Evolutionary conservation across 2,113 vertebrate genomes (phyloP), one percentile per base, ranked within the genome.

Genomic region (Clinocottus analis): DNA sequence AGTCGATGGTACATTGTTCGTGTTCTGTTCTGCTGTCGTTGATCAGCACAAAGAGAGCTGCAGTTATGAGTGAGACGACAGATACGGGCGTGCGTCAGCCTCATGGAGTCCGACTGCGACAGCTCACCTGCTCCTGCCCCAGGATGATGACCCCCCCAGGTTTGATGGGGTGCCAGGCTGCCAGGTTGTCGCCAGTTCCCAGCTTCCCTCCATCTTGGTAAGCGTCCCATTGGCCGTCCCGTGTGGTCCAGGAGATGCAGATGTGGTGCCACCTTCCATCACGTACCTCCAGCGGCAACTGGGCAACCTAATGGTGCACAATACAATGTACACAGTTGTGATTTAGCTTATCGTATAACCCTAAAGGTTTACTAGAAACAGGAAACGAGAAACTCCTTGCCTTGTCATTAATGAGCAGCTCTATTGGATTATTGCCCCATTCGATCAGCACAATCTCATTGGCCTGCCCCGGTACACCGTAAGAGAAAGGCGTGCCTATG

Each of bases 401-500:
- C 96, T 99, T 99, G 87, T 99, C 98, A 0, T 99, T 99, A 82
- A 99, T 96, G 17, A 99, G 95, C 49, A 99, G 94, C 74, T 99
- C 98, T 0, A 99, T 99, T n/a, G 98, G 97, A 87, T 99, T 99
- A 82, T 97, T 98, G 1, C 97, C 98, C 98, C 98, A 99, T 56
- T 99, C 98, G 6, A 99, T 99, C 49, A 99, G 95, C 79, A 99
- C 98, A 0, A 99, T 98, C 90, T 99, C 98, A 14, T 99, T 99
- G 41, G 98, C 96, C 84, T 99, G 98, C 7, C 97, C 97, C 0
- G 97, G 96, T 5, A 99, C 98, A 0, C 97, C 98, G 0, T 99
- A 99, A 0, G 98, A 99, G 93, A 99, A 99, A 0, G 97, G 98
- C 0, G 98, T 99, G 73, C 98, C 98, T 1, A 99, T 96, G 3